phyloP scores from a whole-genome alignment of 2,113 vertebrate species.

The Grus americana region DNA sequence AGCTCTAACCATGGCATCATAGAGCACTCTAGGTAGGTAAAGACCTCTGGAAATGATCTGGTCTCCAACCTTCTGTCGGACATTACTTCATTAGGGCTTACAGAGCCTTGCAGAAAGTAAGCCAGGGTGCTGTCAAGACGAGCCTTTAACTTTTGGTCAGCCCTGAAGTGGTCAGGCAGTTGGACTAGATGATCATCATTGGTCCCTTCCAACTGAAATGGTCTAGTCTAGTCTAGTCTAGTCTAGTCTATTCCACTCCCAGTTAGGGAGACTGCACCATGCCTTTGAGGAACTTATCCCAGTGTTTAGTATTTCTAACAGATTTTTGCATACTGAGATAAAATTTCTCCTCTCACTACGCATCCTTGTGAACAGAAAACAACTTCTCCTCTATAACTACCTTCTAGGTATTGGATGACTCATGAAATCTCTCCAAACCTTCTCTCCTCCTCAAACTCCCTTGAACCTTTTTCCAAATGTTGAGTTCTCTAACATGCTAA shows the following conservation, averaged over 20 bases:
- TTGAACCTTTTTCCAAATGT: background rate
- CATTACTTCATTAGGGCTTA: background rate
- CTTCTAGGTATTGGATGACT: background rate
- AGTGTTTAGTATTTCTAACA: background rate
- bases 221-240: too few species aligned
- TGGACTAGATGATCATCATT: too few species aligned
- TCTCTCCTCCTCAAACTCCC: background rate
- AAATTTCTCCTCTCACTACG: background rate
- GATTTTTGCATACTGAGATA: background rate
- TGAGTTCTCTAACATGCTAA: background rate
- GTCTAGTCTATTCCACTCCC: background rate
- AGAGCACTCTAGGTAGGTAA: background rate
- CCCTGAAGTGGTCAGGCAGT: too few species aligned
- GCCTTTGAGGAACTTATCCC: background rate
- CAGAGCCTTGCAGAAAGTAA: background rate
- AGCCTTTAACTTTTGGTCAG: background rate
- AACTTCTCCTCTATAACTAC: background rate
- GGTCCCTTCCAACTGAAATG: too few species aligned
- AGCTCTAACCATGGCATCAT: accelerated
- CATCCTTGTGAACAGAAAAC: background rate
- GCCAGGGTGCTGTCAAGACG: too few species aligned
- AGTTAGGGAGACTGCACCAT: background rate
- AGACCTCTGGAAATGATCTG: background rate
- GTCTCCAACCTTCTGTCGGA: background rate
- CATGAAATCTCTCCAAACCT: background rate